Conservation (phyloP, 1,140 invertebrate species). For the Drosophila virilis region DNA sequence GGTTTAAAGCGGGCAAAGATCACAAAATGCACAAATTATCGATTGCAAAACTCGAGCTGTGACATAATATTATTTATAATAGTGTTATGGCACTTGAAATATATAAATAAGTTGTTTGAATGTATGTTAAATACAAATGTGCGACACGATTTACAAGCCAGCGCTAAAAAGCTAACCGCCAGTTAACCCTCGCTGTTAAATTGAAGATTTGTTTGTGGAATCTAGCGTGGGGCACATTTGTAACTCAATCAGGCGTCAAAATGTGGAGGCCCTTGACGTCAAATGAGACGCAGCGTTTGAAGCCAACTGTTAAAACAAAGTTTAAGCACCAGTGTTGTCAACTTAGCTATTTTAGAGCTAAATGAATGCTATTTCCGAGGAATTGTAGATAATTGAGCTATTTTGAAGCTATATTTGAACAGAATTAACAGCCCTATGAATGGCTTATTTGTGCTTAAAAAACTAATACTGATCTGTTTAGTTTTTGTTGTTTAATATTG, state of each 20-base stretch:
- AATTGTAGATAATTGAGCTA: no score
- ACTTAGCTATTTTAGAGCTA: no score
- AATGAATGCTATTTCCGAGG: no score
- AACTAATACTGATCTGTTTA: no score
- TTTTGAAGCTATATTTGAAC: no score
- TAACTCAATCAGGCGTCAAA: constrained; percentile 82
- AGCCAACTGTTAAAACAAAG: constrained; percentile 52
- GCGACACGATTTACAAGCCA: constrained; percentile 10
- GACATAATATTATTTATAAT: constrained; percentile 26
- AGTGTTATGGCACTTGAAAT: not conserved
- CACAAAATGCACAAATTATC: constrained; percentile 29
- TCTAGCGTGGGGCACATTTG: constrained; percentile 31
- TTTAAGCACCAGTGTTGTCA: constrained; percentile 16
- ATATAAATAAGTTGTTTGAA: constrained; percentile 1
- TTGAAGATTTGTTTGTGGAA: not conserved
- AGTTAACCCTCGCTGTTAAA: constrained; percentile 32
- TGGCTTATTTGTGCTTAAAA: no score
- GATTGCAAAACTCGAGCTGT: constrained; percentile 21
- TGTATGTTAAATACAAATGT: not conserved
- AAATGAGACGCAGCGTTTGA: constrained; percentile 58
- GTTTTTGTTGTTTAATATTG: no score
- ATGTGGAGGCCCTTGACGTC: constrained; percentile 71
- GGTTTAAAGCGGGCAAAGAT: constrained; percentile 2
- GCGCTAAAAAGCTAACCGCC: not conserved
- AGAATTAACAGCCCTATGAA: no score